Percentiles rank a stretch among this genome's conserved stretches.
Conservation (phyloP, 2,797 vertebrate species). For the Peromyscus melanophrys region DNA sequence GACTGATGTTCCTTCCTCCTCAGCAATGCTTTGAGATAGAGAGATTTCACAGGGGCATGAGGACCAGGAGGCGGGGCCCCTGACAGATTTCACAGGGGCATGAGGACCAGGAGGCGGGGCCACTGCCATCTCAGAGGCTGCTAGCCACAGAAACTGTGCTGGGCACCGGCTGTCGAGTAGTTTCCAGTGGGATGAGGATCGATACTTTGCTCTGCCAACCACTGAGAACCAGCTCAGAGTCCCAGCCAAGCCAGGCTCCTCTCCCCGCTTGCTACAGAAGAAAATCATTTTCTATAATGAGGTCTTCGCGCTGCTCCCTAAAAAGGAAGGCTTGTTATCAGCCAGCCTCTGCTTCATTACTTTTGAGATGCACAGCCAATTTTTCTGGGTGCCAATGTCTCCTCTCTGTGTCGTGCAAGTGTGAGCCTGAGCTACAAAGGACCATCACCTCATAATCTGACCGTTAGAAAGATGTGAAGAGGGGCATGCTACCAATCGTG, state of each 20-base stretch:
- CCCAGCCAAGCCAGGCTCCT: neutral
- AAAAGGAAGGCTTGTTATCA: conserved; percentile 76
- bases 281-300: conserved; percentile 29
- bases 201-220: neutral
- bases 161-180: neutral
- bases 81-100: too few species aligned
- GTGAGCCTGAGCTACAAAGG: conserved; percentile 69
- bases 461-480: neutral
- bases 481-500: neutral
- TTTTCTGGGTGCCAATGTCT: conserved; percentile 53
- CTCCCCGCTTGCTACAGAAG: neutral
- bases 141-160: neutral
- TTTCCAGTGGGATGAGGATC: neutral
- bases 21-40: neutral
- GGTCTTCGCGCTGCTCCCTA: neutral
- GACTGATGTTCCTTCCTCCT: neutral
- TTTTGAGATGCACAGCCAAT: conserved; percentile 28
- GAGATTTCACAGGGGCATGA: neutral
- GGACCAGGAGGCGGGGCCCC: too few species aligned
- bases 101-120: neutral
- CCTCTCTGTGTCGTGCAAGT: conserved; percentile 63
- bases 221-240: neutral
- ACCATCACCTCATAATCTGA: conserved; percentile 47
- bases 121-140: neutral
- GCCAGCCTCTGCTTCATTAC: conserved; percentile 72